These are phyloP conservation scores for Odontesthes bonariensis DNA, from an alignment of 2,113 vertebrate genomes.

Conservation along the genomic window DNA sequence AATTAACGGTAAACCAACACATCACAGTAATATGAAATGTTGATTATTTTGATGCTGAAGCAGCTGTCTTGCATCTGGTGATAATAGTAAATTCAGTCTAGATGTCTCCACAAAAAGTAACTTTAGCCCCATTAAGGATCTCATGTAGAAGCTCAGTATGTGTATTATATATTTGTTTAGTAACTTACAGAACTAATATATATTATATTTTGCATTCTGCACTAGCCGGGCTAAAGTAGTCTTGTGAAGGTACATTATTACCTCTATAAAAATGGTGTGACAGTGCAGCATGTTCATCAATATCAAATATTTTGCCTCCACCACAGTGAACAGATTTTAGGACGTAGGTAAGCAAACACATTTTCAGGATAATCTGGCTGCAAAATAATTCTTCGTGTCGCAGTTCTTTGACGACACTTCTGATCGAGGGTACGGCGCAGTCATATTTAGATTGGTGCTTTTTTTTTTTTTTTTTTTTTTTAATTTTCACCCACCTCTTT, in stretches of 20 bases:
- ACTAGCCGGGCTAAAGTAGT: too few relatives aligned
- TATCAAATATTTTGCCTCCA: too few relatives aligned
- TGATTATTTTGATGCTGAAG: conserved; percentile 29
- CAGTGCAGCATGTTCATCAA: too few relatives aligned
- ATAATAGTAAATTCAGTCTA: conserved; percentile 3
- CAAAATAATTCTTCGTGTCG: too few relatives aligned
- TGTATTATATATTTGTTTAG: conserved; percentile 22
- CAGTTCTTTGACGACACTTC: neutral
- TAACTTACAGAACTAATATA: neutral
- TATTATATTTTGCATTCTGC: too few relatives aligned
- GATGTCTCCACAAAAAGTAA: conserved; percentile 2
- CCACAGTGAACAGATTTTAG: too few relatives aligned
- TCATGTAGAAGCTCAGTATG: neutral
- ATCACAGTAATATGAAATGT: neutral
- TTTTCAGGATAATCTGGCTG: too few relatives aligned
- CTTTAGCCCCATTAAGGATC: conserved; percentile 13
- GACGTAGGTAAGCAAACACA: too few relatives aligned
- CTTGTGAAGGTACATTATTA: too few relatives aligned
- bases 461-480: neutral
- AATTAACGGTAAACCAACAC: neutral
- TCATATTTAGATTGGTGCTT: neutral
- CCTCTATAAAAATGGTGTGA: too few relatives aligned
- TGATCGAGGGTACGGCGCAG: neutral
- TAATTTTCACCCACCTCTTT: neutral
- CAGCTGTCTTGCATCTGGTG: conserved; percentile 14